Base-by-base conservation (phyloP, 1,140 invertebrate genomes). In the Bacillus rossius region DNA sequence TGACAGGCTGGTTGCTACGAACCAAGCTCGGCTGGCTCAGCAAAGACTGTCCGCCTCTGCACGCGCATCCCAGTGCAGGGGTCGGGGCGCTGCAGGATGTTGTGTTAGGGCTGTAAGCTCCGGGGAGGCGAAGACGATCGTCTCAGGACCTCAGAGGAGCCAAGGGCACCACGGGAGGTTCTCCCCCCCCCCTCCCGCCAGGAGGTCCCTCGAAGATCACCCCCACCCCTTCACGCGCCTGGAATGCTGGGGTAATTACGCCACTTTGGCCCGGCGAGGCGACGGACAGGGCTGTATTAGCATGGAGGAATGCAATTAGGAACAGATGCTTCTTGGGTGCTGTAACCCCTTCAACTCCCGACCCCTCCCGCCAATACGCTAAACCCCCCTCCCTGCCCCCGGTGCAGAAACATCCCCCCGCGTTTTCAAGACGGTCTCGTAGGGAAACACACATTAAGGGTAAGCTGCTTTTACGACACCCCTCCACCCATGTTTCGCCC, bases 301-400 rank as follows among this genome's bases (percentile, higher is more conserved):
- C 54, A 61, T 58, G 38, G 52, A 61, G 60, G 60, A 61, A 61
- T 61, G 60, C 60, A 61, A 61, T 61, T 61, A 61, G 60, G 55
- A 47, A 61, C 60, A 61, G 55, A 57, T 57, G 60, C 42, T 56
- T 53, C 58, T 22, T n/a, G n/a, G 23, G 43, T 20, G 43, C 53
- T 42, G 17, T 19, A 40, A 40, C 58, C 29, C 23, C 23, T 56
- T 50, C 48, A 29, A 29, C 23, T 29, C 23, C 48, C 10, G 16
- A 17, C 25, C 25, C 14, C 26, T 29, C 25, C 19, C 14, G 34
- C 48, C 37, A n/a, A 16, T 25, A 14, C 25, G 19, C 48, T 50
- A 17, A 17, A 34, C 48, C 26, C 0, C 20, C 48, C 25, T 29
- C 1, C 16, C 48, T 26, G 16, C 48, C 23, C 26, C n/a, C n/a